These are phyloP conservation scores for Acrobasis repandana DNA, from an alignment of 2,888 invertebrate species.

Conservation along the genomic window DNA sequence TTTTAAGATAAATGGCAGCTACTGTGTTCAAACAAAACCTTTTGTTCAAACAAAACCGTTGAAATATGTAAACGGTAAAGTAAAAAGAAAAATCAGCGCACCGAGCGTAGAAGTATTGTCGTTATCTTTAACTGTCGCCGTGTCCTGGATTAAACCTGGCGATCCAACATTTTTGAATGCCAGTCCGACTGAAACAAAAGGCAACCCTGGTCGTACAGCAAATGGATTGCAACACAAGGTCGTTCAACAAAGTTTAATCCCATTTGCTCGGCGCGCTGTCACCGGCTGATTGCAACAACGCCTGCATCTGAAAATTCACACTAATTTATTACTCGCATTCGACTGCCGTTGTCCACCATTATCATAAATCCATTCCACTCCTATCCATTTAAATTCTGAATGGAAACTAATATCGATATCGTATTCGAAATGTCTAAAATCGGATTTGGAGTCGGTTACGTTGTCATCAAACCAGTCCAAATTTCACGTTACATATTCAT, in stretches of 20 bases:
- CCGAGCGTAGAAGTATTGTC: slow-evolving; percentile 11
- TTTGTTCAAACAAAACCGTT: no score
- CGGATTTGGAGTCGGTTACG: slow-evolving; percentile 40
- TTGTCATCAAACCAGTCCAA: slow-evolving; percentile 63
- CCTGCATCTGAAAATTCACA: slow-evolving; percentile 58
- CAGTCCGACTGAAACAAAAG: slow-evolving; percentile 20
- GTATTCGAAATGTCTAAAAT: slow-evolving; percentile 26
- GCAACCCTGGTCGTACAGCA: slow-evolving; percentile 50
- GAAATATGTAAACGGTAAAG: background rate
- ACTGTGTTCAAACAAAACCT: no score
- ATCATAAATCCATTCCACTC: slow-evolving; percentile 51
- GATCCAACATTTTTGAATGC: slow-evolving; percentile 19
- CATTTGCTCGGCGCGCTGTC: slow-evolving; percentile 67
- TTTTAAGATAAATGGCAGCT: no score
- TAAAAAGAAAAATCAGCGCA: slow-evolving; percentile 1
- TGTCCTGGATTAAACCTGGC: slow-evolving; percentile 21
- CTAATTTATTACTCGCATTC: slow-evolving; percentile 58
- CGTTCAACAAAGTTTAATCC: slow-evolving; percentile 79
- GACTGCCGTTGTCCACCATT: slow-evolving; percentile 45
- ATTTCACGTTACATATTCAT: slow-evolving; percentile 75
- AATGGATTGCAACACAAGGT: slow-evolving; percentile 75
- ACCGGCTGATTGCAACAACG: slow-evolving; percentile 61
- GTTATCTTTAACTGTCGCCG: slow-evolving; percentile 16
- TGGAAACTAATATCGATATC: slow-evolving; percentile 25
- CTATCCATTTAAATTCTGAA: slow-evolving; percentile 27